phyloP scores from a whole-genome alignment of 2,797 vertebrate species.

The Somateria mollissima region DNA sequence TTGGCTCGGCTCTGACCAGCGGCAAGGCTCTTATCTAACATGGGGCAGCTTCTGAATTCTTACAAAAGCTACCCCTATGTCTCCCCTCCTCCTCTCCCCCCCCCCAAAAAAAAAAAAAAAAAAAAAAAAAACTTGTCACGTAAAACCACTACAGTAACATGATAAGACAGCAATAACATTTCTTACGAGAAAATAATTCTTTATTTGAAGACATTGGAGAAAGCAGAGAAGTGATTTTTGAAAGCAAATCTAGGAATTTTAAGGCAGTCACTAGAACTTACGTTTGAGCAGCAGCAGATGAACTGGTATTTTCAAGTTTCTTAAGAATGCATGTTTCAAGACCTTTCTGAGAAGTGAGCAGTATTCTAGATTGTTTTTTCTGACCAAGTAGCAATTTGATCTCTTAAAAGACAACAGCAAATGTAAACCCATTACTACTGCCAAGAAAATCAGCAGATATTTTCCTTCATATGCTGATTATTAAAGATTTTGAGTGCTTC shows the following conservation, averaged over 20 bases:
- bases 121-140: too few relatives aligned
- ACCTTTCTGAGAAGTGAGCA: not conserved
- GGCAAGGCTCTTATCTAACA: too few relatives aligned
- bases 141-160: too few relatives aligned
- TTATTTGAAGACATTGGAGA: not conserved
- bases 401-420: not conserved
- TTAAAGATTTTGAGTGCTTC: not conserved
- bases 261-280: not conserved
- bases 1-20: too few relatives aligned
- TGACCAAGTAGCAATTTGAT: not conserved
- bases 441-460: not conserved
- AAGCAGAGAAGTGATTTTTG: not conserved
- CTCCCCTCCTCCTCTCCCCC: too few relatives aligned
- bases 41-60: too few relatives aligned
- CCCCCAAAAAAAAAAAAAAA: too few relatives aligned
- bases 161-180: not conserved
- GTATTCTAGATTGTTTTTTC: not conserved
- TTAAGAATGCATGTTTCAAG: not conserved
- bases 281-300: not conserved
- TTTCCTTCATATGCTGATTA: not conserved
- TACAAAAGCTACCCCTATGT: too few relatives aligned
- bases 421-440: not conserved
- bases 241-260: not conserved
- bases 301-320: not conserved
- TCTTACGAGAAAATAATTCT: not conserved